Evolutionary conservation across 2,888 invertebrate species (phyloP), one percentile per base, ranked within the genome.

Genomic region (Seira sanloemensis): DNA sequence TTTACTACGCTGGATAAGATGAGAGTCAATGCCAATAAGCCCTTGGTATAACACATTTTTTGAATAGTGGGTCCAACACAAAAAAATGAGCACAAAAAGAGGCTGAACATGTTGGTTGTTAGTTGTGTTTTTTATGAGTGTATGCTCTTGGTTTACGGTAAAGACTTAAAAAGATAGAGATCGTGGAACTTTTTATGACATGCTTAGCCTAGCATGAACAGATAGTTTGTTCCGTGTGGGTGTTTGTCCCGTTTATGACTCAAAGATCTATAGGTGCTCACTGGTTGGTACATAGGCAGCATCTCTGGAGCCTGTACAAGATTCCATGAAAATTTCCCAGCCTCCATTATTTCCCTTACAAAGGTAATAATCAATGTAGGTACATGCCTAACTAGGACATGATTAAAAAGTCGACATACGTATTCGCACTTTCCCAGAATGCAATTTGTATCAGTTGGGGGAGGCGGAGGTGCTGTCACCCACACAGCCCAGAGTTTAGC

Each of bases 121-220:
- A 58, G 58, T 58, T 58, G 58, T 58, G 58, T 58, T 58, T 58
- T 58, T 4, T 58, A 58, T 58, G 58, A 58, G 58, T 58, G n/a
- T 58, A 18, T 58, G 18, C n/a, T 58, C 58, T 58, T 58, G 58
- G 58, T 58, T 58, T 58, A 58, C 9, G 7, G 66, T 2, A 62
- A 18, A 24, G 46, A 58, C 81, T 75, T 75, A 71, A 62, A 75
- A 71, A 81, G 81, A 81, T 81, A 81, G 65, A 67, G 78, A 84
- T 84, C 84, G 78, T 78, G 62, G 68, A 84, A 84, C 78, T 78
- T 85, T 85, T 85, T 85, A 85, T 81, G 85, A 81, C 81, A 85
- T 80, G 85, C 85, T 80, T 80, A 80, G 80, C 65, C 77, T 85
- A 85, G 80, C 85, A 81, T 85, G 85, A 85, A 85, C 46, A 77